phyloP scores from a whole-genome alignment of 2,797 vertebrate genomes.

The Urosaurus nigricauda region DNA sequence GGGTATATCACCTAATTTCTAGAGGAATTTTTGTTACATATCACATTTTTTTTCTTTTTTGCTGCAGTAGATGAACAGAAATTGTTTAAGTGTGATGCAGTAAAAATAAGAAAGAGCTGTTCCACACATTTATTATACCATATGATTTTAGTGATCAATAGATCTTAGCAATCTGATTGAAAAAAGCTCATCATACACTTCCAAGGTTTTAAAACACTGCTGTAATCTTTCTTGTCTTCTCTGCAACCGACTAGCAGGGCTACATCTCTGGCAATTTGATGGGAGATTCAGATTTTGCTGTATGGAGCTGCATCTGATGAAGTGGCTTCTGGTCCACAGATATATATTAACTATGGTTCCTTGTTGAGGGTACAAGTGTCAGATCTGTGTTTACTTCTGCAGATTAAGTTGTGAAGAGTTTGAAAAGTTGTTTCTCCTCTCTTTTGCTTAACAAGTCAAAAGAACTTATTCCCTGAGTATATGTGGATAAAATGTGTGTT shows the following conservation, averaged over 20 bases:
- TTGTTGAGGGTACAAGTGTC: background rate
- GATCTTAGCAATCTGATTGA: background rate
- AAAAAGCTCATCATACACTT: background rate
- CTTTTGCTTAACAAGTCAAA: slow-evolving; percentile 42
- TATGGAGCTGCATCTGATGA: background rate
- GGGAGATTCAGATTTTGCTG: background rate
- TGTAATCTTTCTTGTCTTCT: background rate
- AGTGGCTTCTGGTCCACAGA: background rate
- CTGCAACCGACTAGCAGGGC: background rate
- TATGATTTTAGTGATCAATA: background rate
- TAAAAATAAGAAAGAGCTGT: background rate
- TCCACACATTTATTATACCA: background rate
- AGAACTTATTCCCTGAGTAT: slow-evolving; percentile 28
- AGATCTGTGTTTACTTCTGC: background rate
- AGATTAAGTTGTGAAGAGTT: background rate
- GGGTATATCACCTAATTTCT: background rate
- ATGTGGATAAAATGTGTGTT: slow-evolving; percentile 5
- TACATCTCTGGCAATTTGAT: background rate
- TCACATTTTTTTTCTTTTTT: too few species aligned
- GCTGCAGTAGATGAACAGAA: too few species aligned
- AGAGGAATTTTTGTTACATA: background rate
- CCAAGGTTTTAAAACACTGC: background rate
- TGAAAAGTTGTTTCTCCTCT: slow-evolving; percentile 16
- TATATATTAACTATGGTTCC: background rate
- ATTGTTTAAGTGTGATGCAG: background rate